Evolutionary conservation across 2,888 invertebrate species (phyloP).

Genomic region (Smittia sp.): DNA sequence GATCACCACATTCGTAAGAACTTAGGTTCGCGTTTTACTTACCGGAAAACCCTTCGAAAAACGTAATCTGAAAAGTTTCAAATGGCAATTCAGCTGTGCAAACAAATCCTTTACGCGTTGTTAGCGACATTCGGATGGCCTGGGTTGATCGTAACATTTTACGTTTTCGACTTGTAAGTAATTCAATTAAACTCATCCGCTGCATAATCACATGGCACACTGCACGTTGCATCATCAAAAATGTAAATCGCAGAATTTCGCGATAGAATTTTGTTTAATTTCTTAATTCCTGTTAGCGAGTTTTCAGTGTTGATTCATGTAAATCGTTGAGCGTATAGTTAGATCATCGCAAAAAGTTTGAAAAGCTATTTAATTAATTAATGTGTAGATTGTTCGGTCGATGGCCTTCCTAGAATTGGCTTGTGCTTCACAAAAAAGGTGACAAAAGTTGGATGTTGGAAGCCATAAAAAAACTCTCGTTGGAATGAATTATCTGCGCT

Average conservation of each 20-base stretch:
- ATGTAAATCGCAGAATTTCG: neutral
- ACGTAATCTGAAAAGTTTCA: neutral
- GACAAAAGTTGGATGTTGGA: too few species aligned
- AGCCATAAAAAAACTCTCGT: too few species aligned
- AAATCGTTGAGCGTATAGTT: too few species aligned
- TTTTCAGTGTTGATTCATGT: too few species aligned
- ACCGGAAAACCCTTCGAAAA: neutral
- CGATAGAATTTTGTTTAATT: neutral
- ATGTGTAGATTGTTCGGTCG: too few species aligned
- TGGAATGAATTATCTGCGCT: too few species aligned
- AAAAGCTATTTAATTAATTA: too few species aligned
- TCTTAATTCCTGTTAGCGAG: too few species aligned
- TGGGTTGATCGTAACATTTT: slow-evolving; percentile 10
- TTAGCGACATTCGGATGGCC: neutral
- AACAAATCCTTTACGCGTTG: neutral
- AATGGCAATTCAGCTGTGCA: slow-evolving; percentile 2
- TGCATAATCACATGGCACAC: neutral
- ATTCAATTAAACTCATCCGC: neutral
- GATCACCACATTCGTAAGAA: neutral
- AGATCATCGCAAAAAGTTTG: too few species aligned
- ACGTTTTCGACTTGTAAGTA: slow-evolving; percentile 26
- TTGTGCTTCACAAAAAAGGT: too few species aligned
- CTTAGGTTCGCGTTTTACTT: neutral
- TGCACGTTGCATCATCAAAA: neutral
- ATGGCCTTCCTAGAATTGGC: too few species aligned